Evolutionary conservation across 2,113 vertebrate species (phyloP), one percentile per base, ranked within the genome.

Genomic region (Aptenodytes patagonicus): DNA sequence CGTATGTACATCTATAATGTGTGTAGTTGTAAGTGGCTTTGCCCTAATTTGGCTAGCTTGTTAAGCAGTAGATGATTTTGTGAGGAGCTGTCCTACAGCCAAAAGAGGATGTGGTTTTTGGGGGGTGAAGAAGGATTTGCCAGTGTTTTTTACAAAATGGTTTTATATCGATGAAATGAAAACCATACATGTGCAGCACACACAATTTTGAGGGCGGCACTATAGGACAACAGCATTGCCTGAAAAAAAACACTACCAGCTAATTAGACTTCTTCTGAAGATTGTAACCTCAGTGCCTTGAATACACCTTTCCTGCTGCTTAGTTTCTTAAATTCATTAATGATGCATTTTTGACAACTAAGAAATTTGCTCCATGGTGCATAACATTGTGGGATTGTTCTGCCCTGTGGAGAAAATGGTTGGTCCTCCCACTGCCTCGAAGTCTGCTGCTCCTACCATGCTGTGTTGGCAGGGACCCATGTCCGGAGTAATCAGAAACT

Each of bases 401-500:
- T 71, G 20, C 40, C 21, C 68, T 68, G 9, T 52, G 46, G 58
- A 80, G 58, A 78, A 87, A 83, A 65, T 22, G 5, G 13, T 21
- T 82, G 83, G 19, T 89, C 44, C 26, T 90, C 20, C 20, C 70
- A 28, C 81, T 6, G 46, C 38, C 77, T 78, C 31, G 17, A 85
- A 95, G 29, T 79, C 38, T 96, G 51, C 77, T 88, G 61, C 57
- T 89, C 60, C 61, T 95, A 85, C 88, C 89, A 36, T 47, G 83
- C 81, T 97, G 87, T 93, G 84, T 34, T 96, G 95, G 87, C 96
- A 92, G 72, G 34, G 82, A 54, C 57, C 69, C 1, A 1, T 20
- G 52, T 89, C 93, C 46, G 26, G 95, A 96, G 86, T 79, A 92
- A 94, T 83, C 88, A 82, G 92, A 97, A 97, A 95, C 87, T 87